A percentile compares a stretch with the other conserved stretches of the same genome.
Evolutionary conservation across 2,797 vertebrate species (phyloP).

Genomic region (Microhierax caerulescens): DNA sequence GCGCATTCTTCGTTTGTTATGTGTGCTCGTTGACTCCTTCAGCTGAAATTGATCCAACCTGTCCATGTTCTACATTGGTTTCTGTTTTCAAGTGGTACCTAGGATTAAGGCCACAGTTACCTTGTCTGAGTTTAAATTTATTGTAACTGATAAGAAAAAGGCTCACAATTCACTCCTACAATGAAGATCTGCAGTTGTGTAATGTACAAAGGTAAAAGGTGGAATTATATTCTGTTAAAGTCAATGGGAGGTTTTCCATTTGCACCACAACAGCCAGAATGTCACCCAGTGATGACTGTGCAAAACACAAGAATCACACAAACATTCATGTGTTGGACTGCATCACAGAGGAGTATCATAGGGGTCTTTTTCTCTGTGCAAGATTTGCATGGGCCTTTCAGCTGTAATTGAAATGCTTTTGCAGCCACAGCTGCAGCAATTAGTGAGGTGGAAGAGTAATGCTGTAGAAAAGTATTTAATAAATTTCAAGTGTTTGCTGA

Average conservation of each 20-base stretch:
- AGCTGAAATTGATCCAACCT: background rate
- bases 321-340: background rate
- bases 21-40: background rate
- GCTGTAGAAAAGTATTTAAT: constrained; percentile 41
- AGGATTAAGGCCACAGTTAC: background rate
- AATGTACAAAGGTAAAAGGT: background rate
- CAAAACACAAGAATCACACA: background rate
- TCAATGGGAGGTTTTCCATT: background rate
- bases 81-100: background rate
- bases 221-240: background rate
- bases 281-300: background rate
- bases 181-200: background rate
- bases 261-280: background rate
- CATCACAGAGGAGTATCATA: background rate
- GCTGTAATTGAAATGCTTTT: constrained; percentile 1
- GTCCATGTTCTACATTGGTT: background rate
- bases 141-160: background rate
- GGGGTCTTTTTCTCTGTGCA: background rate
- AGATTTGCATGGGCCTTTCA: background rate
- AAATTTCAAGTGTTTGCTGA: constrained; percentile 46
- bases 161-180: background rate
- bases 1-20: background rate
- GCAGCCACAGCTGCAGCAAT: constrained; percentile 33
- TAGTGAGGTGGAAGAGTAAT: background rate
- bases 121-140: background rate